Evolutionary conservation across 2,113 vertebrate genomes (phyloP).

Genomic region (Manacus vitellinus): DNA sequence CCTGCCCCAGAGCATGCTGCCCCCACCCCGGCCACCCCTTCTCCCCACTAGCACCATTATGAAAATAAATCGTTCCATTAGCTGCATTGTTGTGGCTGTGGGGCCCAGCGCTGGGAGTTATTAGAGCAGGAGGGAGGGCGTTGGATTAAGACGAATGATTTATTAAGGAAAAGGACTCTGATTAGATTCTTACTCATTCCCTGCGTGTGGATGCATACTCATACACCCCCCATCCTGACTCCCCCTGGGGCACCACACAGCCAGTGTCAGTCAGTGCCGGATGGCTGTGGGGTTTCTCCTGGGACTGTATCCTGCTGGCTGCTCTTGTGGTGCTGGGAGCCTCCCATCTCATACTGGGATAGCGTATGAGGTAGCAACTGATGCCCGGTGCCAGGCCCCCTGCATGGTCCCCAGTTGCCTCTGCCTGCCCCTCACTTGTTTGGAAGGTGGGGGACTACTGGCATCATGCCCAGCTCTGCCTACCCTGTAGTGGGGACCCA

Average conservation of each 20-base stretch:
- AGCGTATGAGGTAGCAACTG: rapidly evolving
- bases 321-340: rapidly evolving
- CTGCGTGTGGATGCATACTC: not conserved
- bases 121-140: conserved; percentile 58
- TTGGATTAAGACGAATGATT: conserved; percentile 64
- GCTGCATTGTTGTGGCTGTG: conserved; percentile 64
- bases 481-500: rapidly evolving
- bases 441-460: not conserved
- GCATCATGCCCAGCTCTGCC: not conserved
- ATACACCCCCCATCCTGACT: rapidly evolving
- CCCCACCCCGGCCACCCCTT: not conserved
- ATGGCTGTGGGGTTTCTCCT: rapidly evolving
- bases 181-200: conserved; percentile 23
- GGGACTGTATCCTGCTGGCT: not conserved
- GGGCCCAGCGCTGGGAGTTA: conserved; percentile 51
- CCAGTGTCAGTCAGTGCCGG: rapidly evolving
- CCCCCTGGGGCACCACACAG: not conserved
- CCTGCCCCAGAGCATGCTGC: conserved; percentile 34
- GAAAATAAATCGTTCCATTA: conserved; percentile 76
- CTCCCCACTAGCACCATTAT: conserved; percentile 64
- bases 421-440: not conserved
- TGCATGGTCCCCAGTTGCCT: rapidly evolving
- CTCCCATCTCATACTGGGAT: rapidly evolving
- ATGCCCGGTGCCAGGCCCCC: not conserved
- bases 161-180: conserved; percentile 63